Percentiles rank a stretch among this genome's conserved stretches.
phyloP scores from a whole-genome alignment of 2,888 invertebrate genomes.

The Orchestes rusci region DNA sequence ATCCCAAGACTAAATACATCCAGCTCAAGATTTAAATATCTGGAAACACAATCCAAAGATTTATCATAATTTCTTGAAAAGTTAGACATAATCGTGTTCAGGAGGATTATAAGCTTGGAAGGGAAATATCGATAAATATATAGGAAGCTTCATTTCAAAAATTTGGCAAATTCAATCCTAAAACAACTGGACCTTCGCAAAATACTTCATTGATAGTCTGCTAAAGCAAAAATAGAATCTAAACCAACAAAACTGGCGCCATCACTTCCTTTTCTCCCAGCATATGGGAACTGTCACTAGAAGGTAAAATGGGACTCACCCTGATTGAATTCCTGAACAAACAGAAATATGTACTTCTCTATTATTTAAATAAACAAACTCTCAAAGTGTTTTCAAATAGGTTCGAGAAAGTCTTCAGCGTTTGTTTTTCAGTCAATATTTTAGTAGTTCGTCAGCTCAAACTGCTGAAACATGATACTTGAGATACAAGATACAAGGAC shows the following conservation, averaged over 20 bases:
- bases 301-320: conserved; percentile 19
- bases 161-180: too few relatives aligned
- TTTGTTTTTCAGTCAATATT: conserved; percentile 37
- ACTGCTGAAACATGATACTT: conserved; percentile 30
- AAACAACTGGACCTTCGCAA: too few relatives aligned
- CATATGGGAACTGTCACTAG: conserved; percentile 32
- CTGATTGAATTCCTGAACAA: conserved; percentile 39
- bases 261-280: conserved; percentile 35
- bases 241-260: conserved; percentile 6
- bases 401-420: conserved; percentile 33
- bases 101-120: too few relatives aligned
- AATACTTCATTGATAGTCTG: too few relatives aligned
- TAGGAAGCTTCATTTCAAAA: too few relatives aligned
- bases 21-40: too few relatives aligned
- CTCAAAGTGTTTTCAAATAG: conserved; percentile 43
- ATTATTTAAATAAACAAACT: conserved; percentile 45
- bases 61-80: too few relatives aligned
- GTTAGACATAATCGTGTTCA: too few relatives aligned
- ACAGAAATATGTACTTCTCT: conserved; percentile 42
- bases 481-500: conserved; percentile 19
- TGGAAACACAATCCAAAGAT: too few relatives aligned
- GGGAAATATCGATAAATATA: too few relatives aligned
- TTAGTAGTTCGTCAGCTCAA: conserved; percentile 29
- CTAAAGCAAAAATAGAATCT: not conserved
- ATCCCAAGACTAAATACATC: too few relatives aligned